Percentiles rank a stretch among this genome's conserved stretches.
Evolutionary conservation across 2,797 vertebrate species (phyloP).

Genomic region (Tinamus major): DNA sequence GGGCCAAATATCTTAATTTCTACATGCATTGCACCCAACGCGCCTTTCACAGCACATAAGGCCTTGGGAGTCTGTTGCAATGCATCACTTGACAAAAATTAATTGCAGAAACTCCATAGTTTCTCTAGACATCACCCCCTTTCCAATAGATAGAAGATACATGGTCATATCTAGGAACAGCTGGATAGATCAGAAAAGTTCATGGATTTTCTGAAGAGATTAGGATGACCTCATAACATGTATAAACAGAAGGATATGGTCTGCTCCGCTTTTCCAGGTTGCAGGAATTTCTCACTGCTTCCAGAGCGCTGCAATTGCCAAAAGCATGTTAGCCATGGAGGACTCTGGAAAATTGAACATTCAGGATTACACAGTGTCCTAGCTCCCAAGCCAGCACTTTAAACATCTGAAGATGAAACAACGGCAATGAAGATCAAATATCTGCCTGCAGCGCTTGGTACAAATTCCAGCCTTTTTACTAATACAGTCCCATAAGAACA

Average conservation of each 20-base stretch:
- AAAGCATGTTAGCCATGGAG: neutral
- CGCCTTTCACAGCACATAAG: constrained; percentile 8
- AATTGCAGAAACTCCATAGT: neutral
- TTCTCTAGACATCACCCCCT: neutral
- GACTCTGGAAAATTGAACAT: neutral
- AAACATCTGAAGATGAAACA: neutral
- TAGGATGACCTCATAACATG: neutral
- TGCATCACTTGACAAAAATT: too few species aligned
- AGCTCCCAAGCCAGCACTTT: neutral
- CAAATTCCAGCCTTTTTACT: neutral
- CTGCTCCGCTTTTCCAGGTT: neutral
- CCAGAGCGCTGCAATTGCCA: too few species aligned
- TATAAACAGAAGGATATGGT: neutral
- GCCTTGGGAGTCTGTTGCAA: neutral
- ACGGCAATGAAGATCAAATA: neutral
- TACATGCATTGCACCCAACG: neutral
- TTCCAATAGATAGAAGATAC: neutral
- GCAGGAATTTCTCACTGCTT: neutral
- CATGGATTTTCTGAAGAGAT: neutral
- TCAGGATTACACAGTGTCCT: neutral
- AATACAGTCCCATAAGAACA: neutral
- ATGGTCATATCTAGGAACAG: neutral
- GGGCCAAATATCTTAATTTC: neutral
- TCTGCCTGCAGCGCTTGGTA: neutral
- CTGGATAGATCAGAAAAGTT: neutral